Conservation (phyloP, 2,113 vertebrate species). For the Ceuthmochares aereus region DNA sequence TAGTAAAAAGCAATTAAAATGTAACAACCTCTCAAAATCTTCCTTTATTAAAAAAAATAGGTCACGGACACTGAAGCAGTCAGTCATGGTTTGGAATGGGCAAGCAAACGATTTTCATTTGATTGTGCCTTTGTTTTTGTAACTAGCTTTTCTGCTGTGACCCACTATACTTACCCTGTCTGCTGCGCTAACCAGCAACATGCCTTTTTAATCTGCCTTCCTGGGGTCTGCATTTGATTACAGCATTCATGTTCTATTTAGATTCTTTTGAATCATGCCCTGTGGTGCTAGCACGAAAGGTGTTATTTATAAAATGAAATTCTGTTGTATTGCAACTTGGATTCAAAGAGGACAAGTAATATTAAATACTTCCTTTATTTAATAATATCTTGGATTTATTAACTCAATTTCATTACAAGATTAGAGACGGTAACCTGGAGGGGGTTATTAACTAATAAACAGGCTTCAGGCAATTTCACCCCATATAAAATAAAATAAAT, state of each 20-base stretch:
- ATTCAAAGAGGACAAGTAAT: slow-evolving; percentile 84
- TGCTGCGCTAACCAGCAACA: slow-evolving; percentile 78
- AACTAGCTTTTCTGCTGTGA: slow-evolving; percentile 78
- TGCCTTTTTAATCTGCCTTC: slow-evolving; percentile 85
- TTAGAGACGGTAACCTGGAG: slow-evolving; percentile 72
- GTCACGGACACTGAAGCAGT: slow-evolving; percentile 39
- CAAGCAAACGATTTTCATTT: slow-evolving; percentile 73
- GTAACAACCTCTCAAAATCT: slow-evolving; percentile 36
- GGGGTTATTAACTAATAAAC: slow-evolving; percentile 77
- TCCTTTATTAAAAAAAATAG: slow-evolving; percentile 59
- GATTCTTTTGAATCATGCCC: slow-evolving; percentile 86
- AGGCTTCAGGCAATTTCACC: slow-evolving; percentile 68
- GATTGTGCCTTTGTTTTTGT: slow-evolving; percentile 75
- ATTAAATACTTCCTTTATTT: slow-evolving; percentile 85
- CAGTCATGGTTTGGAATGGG: slow-evolving; percentile 56
- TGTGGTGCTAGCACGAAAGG: slow-evolving; percentile 84
- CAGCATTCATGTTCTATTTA: slow-evolving; percentile 86
- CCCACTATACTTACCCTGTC: slow-evolving; percentile 78
- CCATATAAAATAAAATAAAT: slow-evolving; percentile 41
- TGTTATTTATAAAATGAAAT: slow-evolving; percentile 89
- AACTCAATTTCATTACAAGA: slow-evolving; percentile 83
- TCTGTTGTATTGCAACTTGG: slow-evolving; percentile 85
- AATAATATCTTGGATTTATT: slow-evolving; percentile 86
- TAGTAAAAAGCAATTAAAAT: slow-evolving; percentile 58
- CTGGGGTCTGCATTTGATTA: slow-evolving; percentile 87